A percentile compares a stretch with the other conserved stretches of the same genome.
Evolutionary conservation across 2,113 vertebrate genomes (phyloP).

Genomic region (Leptodactylus fuscus): DNA sequence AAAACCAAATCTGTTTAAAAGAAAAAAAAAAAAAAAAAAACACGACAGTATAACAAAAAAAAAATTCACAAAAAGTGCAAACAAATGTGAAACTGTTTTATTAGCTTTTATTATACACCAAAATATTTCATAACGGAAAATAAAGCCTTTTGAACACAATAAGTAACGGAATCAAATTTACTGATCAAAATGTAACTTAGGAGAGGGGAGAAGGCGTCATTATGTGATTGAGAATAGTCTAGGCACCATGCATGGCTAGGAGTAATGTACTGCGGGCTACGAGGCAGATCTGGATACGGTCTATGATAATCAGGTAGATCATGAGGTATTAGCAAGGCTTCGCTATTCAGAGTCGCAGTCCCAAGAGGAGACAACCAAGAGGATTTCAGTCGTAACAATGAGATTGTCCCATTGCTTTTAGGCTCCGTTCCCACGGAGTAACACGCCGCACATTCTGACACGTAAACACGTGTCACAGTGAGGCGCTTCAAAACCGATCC

Average conservation of each 20-base stretch:
- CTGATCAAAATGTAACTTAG: constrained; percentile 31
- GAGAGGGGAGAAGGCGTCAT: not conserved
- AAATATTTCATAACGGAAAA: constrained; percentile 52
- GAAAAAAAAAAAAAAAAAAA: too few relatives aligned
- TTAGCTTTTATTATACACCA: constrained; percentile 54
- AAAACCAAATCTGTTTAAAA: too few relatives aligned
- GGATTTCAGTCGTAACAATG: too few relatives aligned
- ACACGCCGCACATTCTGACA: too few relatives aligned
- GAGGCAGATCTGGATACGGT: not conserved
- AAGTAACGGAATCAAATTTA: constrained; percentile 39
- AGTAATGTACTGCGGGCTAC: not conserved
- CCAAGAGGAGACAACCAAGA: too few relatives aligned
- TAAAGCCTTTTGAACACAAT: constrained; percentile 51
- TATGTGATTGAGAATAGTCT: not conserved
- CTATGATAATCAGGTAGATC: not conserved
- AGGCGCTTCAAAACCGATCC: too few relatives aligned
- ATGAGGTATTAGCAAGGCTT: constrained; percentile 1
- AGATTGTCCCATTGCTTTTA: too few relatives aligned
- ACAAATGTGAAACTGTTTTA: constrained; percentile 30
- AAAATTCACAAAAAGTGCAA: not conserved
- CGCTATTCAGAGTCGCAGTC: too few relatives aligned
- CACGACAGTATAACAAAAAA: too few relatives aligned
- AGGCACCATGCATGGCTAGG: constrained; percentile 17
- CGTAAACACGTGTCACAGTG: too few relatives aligned
- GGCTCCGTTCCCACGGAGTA: too few relatives aligned